Evolutionary conservation across 2,113 vertebrate species (phyloP).

Genomic region (Takifugu flavidus): DNA sequence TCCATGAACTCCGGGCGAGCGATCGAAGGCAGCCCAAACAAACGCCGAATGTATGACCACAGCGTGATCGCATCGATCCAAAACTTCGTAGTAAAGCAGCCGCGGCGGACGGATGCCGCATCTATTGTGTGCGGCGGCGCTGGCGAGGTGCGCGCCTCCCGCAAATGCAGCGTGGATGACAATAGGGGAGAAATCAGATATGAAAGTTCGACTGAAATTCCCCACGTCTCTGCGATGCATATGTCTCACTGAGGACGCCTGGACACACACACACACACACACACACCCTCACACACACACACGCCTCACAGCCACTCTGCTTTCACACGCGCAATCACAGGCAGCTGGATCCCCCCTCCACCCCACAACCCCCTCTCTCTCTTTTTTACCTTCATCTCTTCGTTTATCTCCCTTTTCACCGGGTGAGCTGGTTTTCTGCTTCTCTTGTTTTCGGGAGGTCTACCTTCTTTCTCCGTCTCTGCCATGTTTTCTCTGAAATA

Average conservation of each 20-base stretch:
- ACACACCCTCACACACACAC: conserved; percentile 25
- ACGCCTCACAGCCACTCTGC: conserved; percentile 56
- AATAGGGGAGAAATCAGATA: conserved; percentile 54
- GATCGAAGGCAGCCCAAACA: conserved; percentile 47
- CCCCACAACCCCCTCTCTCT: background rate
- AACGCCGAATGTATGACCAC: conserved; percentile 22
- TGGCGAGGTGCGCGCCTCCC: conserved; percentile 40
- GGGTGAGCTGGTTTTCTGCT: conserved; percentile 96
- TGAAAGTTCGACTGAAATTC: conserved; percentile 70
- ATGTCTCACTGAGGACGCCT: conserved; percentile 74
- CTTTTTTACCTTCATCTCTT: conserved; percentile 94
- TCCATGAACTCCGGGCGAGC: conserved; percentile 64
- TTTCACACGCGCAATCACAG: conserved; percentile 67
- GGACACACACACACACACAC: conserved; percentile 69
- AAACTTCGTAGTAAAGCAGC: conserved; percentile 50
- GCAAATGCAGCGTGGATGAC: conserved; percentile 15
- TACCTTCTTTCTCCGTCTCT: conserved; percentile 99
- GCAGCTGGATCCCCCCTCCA: conserved; percentile 54
- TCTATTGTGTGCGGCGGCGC: conserved; percentile 49
- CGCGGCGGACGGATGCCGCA: conserved; percentile 49
- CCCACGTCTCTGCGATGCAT: conserved; percentile 67
- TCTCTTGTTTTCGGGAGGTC: conserved; percentile 98
- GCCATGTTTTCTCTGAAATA: conserved; percentile 87
- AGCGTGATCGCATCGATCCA: conserved; percentile 14
- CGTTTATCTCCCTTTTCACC: conserved; percentile 97